Conservation (phyloP, 2,888 invertebrate species). For the Plebejus argus region DNA sequence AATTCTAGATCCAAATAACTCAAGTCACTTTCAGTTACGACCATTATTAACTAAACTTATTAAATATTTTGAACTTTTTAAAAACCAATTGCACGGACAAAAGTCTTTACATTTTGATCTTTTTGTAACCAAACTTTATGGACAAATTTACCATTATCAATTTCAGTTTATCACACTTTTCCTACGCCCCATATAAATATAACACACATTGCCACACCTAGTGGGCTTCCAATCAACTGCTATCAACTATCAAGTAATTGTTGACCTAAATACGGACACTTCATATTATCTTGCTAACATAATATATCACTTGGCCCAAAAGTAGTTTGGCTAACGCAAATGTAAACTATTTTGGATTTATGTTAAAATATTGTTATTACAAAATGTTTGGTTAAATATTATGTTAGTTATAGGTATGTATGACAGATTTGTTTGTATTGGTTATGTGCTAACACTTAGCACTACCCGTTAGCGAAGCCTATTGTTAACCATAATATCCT, state of each 20-base stretch:
- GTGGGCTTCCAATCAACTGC: slow-evolving; percentile 39
- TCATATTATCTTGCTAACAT: slow-evolving; percentile 53
- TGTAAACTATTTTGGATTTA: not conserved
- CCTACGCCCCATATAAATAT: not conserved
- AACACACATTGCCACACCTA: slow-evolving; percentile 12
- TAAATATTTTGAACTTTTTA: no score
- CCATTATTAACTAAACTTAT: no score
- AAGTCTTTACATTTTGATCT: not conserved
- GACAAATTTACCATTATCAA: not conserved
- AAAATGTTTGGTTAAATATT: not conserved
- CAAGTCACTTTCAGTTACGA: no score
- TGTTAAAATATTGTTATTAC: not conserved
- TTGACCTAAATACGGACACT: slow-evolving; percentile 66
- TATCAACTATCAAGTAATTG: slow-evolving; percentile 59
- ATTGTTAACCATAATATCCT: not conserved
- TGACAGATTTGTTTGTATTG: not conserved
- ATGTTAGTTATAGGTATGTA: no score
- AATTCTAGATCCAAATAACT: no score
- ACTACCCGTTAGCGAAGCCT: not conserved
- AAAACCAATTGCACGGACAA: no score
- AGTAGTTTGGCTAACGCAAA: not conserved
- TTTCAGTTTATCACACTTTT: not conserved
- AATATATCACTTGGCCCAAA: slow-evolving; percentile 48
- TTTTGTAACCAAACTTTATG: not conserved
- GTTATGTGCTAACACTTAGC: not conserved